phyloP scores from a whole-genome alignment of 2,797 vertebrate genomes.

The Sebastes cheni region DNA sequence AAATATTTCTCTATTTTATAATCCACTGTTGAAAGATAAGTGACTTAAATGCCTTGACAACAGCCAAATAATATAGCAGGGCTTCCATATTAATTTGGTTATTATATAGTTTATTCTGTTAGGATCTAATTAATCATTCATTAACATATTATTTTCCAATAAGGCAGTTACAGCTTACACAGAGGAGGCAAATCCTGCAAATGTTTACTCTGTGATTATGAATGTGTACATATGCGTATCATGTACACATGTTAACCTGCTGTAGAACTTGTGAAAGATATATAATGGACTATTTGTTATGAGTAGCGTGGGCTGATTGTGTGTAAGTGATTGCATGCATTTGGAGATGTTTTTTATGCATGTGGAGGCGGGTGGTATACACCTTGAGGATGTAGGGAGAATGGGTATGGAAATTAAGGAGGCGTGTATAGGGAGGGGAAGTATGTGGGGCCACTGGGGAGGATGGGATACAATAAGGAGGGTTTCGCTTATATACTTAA shows the following conservation, averaged over 20 bases:
- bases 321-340: background rate
- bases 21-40: background rate
- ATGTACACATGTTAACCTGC: too few relatives aligned
- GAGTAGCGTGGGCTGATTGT: background rate
- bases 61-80: background rate
- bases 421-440: background rate
- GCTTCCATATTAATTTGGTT: background rate
- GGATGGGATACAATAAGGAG: background rate
- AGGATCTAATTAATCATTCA: constrained; percentile 23
- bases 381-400: background rate
- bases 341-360: background rate
- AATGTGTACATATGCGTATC: constrained; percentile 2
- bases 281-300: background rate
- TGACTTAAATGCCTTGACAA: background rate
- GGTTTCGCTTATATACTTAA: background rate
- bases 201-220: constrained; percentile 21
- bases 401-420: background rate
- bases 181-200: constrained; percentile 1
- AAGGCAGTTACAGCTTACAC: background rate
- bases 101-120: background rate
- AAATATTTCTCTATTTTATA: background rate
- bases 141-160: constrained; percentile 11
- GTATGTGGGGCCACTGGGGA: background rate
- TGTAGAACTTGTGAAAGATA: background rate
- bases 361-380: background rate